These are phyloP conservation scores for Trinectes maculatus DNA, from an alignment of 2,113 vertebrate species.

Conservation along the genomic window DNA sequence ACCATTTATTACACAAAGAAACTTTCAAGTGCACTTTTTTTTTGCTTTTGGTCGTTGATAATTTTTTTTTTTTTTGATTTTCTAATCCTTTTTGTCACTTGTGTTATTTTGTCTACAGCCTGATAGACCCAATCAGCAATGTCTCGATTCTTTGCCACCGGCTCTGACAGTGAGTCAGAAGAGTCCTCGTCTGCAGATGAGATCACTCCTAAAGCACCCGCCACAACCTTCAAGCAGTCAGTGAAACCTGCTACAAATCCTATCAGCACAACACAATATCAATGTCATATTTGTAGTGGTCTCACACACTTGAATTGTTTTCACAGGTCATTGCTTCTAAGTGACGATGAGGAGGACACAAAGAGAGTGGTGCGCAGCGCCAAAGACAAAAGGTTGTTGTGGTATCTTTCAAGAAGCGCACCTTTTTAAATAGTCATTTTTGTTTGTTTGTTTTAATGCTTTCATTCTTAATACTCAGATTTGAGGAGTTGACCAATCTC, in stretches of 20 bases:
- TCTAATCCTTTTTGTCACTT: too few species aligned
- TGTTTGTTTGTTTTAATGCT: neutral
- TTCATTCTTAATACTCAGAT: slow-evolving; percentile 71
- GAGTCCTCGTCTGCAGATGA: slow-evolving; percentile 89
- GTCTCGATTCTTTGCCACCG: slow-evolving; percentile 93
- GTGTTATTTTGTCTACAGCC: slow-evolving; percentile 44
- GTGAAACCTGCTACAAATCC: slow-evolving; percentile 40
- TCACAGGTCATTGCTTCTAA: slow-evolving; percentile 86
- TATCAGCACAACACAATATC: neutral
- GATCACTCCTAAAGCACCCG: slow-evolving; percentile 86
- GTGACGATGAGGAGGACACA: slow-evolving; percentile 93
- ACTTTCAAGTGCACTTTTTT: too few species aligned
- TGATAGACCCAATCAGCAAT: slow-evolving; percentile 65
- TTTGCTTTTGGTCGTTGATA: too few species aligned
- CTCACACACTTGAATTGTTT: slow-evolving; percentile 11
- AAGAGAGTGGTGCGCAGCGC: slow-evolving; percentile 93
- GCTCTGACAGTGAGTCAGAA: slow-evolving; percentile 93
- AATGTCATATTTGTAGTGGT: too few species aligned
- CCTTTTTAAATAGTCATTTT: accelerated
- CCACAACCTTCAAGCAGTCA: slow-evolving; percentile 90
- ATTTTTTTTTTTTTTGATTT: too few species aligned
- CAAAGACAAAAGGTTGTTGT: slow-evolving; percentile 89
- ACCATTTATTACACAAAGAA: too few species aligned
- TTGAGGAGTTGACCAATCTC: slow-evolving; percentile 92
- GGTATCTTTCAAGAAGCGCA: neutral